Conservation (phyloP, 2,113 vertebrate species). For the Phasianus colchicus region DNA sequence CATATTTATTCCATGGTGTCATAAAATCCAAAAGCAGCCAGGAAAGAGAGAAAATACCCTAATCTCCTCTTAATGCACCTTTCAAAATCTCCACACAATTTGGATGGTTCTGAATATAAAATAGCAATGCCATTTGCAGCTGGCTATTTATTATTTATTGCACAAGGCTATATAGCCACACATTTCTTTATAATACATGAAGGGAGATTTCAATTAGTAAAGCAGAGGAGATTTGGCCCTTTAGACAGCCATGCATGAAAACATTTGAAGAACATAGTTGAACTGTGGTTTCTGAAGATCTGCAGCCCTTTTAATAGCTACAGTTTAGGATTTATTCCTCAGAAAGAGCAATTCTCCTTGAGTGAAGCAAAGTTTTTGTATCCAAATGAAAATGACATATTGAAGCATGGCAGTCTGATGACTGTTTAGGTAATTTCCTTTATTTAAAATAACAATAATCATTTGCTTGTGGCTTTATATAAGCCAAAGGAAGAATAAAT, state of each 20-base stretch:
- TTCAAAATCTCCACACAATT: not conserved
- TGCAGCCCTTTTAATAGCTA: accelerated
- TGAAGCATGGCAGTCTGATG: not conserved
- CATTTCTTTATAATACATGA: constrained; percentile 55
- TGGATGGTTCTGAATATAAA: not conserved
- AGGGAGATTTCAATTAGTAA: constrained; percentile 47
- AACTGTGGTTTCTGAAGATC: not conserved
- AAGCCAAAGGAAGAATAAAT: constrained; percentile 4
- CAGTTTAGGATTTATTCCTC: not conserved
- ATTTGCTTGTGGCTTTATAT: not conserved
- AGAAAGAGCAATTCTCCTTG: not conserved
- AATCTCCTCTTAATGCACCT: not conserved
- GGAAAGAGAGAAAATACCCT: constrained; percentile 3
- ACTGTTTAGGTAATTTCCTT: not conserved
- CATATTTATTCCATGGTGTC: not conserved
- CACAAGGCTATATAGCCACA: constrained; percentile 1
- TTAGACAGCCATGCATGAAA: not conserved
- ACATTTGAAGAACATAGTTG: not conserved
- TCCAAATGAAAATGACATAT: not conserved
- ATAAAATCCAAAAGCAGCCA: constrained; percentile 4
- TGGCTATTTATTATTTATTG: constrained; percentile 61
- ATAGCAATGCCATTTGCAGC: constrained; percentile 15
- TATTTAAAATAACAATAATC: not conserved
- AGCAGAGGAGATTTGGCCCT: not conserved
- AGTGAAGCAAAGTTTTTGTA: not conserved